Evolutionary conservation across 2,888 invertebrate genomes (phyloP).

Genomic region (Shargacucullia verbasci): DNA sequence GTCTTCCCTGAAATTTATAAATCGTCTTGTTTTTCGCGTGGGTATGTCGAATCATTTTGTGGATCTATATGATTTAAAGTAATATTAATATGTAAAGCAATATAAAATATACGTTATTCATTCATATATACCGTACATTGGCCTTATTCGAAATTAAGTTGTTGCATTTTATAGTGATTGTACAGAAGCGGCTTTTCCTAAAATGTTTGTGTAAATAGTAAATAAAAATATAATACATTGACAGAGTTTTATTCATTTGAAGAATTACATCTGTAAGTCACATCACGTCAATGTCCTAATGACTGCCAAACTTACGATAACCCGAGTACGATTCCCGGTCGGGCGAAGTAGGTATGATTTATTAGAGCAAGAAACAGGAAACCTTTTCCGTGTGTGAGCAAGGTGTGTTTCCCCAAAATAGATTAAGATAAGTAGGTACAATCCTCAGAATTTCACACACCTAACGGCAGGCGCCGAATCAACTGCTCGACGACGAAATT

Average conservation of each 20-base stretch:
- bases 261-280: background rate
- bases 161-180: constrained; percentile 66
- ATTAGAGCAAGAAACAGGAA: too few species aligned
- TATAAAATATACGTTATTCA: constrained; percentile 52
- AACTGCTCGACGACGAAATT: too few species aligned
- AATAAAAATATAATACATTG: constrained; percentile 66
- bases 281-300: too few species aligned
- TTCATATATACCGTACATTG: constrained; percentile 64
- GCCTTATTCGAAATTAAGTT: constrained; percentile 78
- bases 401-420: too few species aligned
- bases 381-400: too few species aligned
- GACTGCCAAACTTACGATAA: too few species aligned
- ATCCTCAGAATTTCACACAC: too few species aligned
- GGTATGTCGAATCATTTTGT: constrained; percentile 42
- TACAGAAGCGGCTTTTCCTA: constrained; percentile 75
- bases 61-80: constrained; percentile 39
- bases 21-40: constrained; percentile 23
- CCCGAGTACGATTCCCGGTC: too few species aligned
- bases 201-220: constrained; percentile 78
- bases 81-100: constrained; percentile 51
- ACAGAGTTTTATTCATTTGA: constrained; percentile 39
- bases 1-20: constrained; percentile 16
- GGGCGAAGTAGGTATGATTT: too few species aligned
- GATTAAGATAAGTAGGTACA: too few species aligned
- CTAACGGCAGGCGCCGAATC: too few species aligned